A percentile compares a stretch with the other conserved stretches of the same genome.
Evolutionary conservation across 2,113 vertebrate species (phyloP).

Genomic region (Mesocricetus auratus): DNA sequence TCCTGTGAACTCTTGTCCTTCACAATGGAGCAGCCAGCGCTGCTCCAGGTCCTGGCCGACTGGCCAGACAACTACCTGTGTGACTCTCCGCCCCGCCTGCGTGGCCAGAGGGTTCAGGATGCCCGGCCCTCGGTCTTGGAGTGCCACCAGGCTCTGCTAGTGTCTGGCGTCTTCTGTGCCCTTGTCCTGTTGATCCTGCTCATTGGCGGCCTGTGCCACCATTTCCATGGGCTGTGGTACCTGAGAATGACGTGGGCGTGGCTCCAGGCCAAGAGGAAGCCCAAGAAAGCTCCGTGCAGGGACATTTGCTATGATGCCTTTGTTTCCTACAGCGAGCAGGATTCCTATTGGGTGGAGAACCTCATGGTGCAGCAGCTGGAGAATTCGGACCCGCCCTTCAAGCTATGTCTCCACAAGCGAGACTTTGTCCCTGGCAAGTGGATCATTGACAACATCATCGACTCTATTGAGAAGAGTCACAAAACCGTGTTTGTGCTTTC

Average conservation of each 20-base stretch:
- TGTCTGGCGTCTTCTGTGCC: conserved; percentile 84
- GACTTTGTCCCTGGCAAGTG: conserved; percentile 94
- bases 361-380: conserved; percentile 93
- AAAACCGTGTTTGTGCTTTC: conserved; percentile 93
- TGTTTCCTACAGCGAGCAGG: conserved; percentile 94
- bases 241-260: conserved; percentile 94
- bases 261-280: conserved; percentile 92
- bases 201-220: conserved; percentile 79
- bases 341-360: conserved; percentile 93
- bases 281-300: conserved; percentile 41
- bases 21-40: conserved; percentile 56
- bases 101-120: conserved; percentile 78
- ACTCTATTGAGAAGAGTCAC: conserved; percentile 92
- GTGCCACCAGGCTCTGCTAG: conserved; percentile 88
- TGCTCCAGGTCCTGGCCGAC: conserved; percentile 80
- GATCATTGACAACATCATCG: conserved; percentile 95
- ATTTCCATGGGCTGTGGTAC: conserved; percentile 92
- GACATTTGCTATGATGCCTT: conserved; percentile 91
- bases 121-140: conserved; percentile 84
- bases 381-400: conserved; percentile 70
- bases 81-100: conserved; percentile 89
- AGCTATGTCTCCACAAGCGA: conserved; percentile 93
- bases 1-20: conserved; percentile 92
- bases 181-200: conserved; percentile 80
- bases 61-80: conserved; percentile 89